These are phyloP conservation scores for Carcina quercana DNA, from an alignment of 2,888 invertebrate genomes.

Conservation along the genomic window DNA sequence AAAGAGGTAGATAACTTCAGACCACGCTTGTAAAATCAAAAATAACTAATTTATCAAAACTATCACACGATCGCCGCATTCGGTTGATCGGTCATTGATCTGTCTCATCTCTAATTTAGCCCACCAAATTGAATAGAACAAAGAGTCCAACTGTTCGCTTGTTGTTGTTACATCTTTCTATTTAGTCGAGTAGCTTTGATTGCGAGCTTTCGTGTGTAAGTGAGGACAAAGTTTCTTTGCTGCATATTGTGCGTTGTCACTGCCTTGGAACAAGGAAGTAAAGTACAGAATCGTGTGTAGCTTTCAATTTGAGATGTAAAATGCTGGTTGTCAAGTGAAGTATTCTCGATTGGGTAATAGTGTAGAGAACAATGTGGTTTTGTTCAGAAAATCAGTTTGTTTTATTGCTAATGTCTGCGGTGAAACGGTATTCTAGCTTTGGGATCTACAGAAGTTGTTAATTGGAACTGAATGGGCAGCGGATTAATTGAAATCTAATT, in stretches of 20 bases:
- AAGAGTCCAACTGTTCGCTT: background rate
- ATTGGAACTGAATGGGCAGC: too few relatives aligned
- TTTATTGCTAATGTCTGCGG: conserved; percentile 11
- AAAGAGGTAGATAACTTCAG: too few relatives aligned
- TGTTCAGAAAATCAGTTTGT: conserved; percentile 12
- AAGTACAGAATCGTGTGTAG: background rate
- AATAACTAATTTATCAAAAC: too few relatives aligned
- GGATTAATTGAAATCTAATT: too few relatives aligned
- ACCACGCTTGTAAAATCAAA: too few relatives aligned
- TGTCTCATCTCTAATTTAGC: background rate
- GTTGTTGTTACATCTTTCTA: background rate
- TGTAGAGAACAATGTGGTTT: conserved; percentile 10
- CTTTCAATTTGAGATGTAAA: too few relatives aligned
- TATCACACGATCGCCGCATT: background rate
- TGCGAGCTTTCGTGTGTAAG: background rate
- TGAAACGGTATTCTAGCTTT: too few relatives aligned
- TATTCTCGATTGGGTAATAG: conserved; percentile 10
- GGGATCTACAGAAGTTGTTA: too few relatives aligned
- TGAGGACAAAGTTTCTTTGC: too few relatives aligned
- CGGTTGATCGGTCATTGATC: background rate
- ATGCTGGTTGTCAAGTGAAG: background rate
- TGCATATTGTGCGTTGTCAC: too few relatives aligned
- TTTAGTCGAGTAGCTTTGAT: background rate
- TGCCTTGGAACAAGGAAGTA: too few relatives aligned
- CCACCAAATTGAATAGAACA: background rate